Conservation (phyloP, 2,113 vertebrate species). For the Callocephalon fimbriatum region DNA sequence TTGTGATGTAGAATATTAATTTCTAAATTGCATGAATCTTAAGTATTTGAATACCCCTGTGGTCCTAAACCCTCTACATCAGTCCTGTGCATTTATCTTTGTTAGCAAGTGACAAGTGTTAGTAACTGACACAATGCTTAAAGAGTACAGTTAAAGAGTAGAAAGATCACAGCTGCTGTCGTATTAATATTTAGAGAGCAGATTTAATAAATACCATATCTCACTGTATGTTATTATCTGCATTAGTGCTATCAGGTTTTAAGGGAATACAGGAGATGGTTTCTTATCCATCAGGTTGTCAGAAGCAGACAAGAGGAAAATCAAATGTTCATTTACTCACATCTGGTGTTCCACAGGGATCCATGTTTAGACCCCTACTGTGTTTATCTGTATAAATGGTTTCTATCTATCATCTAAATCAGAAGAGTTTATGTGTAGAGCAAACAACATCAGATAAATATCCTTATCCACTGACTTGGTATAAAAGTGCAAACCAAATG, state of each 20-base stretch:
- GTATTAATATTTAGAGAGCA: conserved; percentile 81
- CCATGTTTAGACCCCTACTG: conserved; percentile 76
- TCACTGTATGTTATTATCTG: conserved; percentile 71
- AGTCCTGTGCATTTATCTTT: conserved; percentile 71
- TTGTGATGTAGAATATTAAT: conserved; percentile 69
- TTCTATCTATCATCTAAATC: conserved; percentile 84
- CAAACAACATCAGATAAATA: conserved; percentile 58
- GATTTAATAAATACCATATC: conserved; percentile 79
- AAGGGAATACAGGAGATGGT: conserved; percentile 78
- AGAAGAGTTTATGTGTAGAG: conserved; percentile 71
- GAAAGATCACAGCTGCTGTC: conserved; percentile 74
- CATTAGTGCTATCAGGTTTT: conserved; percentile 71
- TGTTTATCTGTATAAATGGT: conserved; percentile 83
- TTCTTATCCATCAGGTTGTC: conserved; percentile 83
- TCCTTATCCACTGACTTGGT: not conserved
- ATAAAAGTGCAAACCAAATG: conserved; percentile 12
- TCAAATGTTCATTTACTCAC: conserved; percentile 80
- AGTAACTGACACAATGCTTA: conserved; percentile 68
- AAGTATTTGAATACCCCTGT: conserved; percentile 45
- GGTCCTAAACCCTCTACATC: conserved; percentile 44
- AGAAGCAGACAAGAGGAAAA: conserved; percentile 77
- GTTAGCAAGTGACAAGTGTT: conserved; percentile 74
- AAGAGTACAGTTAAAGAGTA: conserved; percentile 68
- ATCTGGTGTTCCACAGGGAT: conserved; percentile 78
- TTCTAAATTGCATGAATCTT: conserved; percentile 63